Percentiles rank a stretch among this genome's conserved stretches.
phyloP scores from a whole-genome alignment of 2,113 vertebrate genomes.

The Calidris pugnax region DNA sequence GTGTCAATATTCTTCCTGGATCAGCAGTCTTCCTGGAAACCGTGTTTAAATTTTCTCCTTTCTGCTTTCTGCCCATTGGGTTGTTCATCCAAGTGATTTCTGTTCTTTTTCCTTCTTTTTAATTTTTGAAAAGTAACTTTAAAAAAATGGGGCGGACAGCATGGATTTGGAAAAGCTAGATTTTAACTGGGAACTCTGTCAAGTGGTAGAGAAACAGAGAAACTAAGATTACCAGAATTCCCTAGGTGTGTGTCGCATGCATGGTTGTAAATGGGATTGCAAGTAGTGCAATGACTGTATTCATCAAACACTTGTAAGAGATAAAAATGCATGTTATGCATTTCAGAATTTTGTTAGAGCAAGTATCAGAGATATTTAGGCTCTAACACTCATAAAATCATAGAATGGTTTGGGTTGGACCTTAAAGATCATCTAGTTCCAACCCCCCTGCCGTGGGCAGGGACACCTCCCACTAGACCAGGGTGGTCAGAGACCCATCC shows the following conservation, averaged over 20 bases:
- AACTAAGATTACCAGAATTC: neutral
- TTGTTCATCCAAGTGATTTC: neutral
- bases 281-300: neutral
- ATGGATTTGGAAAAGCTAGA: neutral
- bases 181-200: neutral
- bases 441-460: too few relatives aligned
- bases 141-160: neutral
- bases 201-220: neutral
- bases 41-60: neutral
- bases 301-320: neutral
- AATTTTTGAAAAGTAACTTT: neutral
- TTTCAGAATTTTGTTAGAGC: neutral
- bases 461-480: too few relatives aligned
- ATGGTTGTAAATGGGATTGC: neutral
- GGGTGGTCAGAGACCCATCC: too few relatives aligned
- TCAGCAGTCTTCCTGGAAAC: conserved; percentile 8
- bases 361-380: neutral
- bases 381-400: neutral
- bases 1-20: conserved; percentile 5
- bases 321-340: neutral
- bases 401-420: too few relatives aligned
- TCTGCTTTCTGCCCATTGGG: neutral
- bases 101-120: neutral
- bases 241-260: neutral
- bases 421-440: too few relatives aligned